Evolutionary conservation across 2,888 invertebrate species (phyloP), one percentile per base, ranked within the genome.

Genomic region (Parnassius smintheus): DNA sequence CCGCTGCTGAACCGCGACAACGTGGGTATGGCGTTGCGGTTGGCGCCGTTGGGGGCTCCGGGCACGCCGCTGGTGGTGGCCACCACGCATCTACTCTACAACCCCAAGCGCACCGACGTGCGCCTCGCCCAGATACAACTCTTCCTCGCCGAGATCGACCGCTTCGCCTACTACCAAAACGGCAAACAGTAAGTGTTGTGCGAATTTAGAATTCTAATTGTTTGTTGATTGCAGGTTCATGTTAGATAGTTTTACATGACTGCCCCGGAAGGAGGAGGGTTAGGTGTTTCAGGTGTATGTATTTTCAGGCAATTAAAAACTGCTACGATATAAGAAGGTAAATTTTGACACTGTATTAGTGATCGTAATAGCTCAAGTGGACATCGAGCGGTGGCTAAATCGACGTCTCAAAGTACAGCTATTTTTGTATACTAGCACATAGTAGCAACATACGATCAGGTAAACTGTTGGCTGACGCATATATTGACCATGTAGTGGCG

Each of bases 1-100:
- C 85, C 93, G 22, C 77, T 96, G 9, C 85, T 98, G 45, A 95
- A 97, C 80, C 93, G 98, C 11, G 97, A 98, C 78, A 99, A 99
- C 85, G 94, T 99, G 57, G 99, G 95, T 0, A 79, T 98, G 10
- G 92, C 98, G 62, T 94, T 95, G 3, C 96, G 96, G 80, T 92
- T 99, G 63, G 84, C 88, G 13, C 92, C 95, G 0, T 93, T 87
- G n/a, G 58, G 49, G 7, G 48, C 55, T 10, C 13, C 49, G 18
- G 42, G 56, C 45, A 85, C 89, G 1, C 88, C 93, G 9, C 83
- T 98, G 50, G 93, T 97, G 58, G 94, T 99, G 1, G 97, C 97
- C 3, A 99, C 98, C 11, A 99, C 99, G 0, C 99, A 99, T 85
- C 91, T 99, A 54, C 89, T 99, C 10, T 99, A 96, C 83, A 99